Conservation (phyloP, 2,888 invertebrate species). For the Suillia variegata region DNA sequence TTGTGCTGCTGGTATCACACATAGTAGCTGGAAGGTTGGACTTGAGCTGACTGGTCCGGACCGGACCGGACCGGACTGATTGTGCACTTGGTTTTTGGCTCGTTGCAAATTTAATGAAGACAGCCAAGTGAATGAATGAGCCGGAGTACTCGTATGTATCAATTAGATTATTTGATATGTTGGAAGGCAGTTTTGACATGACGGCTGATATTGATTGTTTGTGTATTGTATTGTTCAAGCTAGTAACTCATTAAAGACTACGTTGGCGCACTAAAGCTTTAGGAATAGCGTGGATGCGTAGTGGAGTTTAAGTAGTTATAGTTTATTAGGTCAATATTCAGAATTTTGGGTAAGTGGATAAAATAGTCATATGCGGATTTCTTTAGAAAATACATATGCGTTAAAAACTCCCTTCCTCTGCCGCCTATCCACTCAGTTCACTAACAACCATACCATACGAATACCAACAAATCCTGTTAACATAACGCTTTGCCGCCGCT, state of each 20-base stretch:
- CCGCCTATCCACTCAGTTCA: not conserved
- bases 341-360: not conserved
- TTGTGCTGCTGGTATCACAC: not conserved
- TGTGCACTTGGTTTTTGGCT: not conserved
- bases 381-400: not conserved
- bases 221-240: not conserved
- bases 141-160: too few relatives aligned
- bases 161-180: constrained; percentile 19
- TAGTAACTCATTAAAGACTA: too few relatives aligned
- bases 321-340: not conserved
- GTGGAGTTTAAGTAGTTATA: not conserved
- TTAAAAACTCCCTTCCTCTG: not conserved
- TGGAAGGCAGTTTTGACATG: constrained; percentile 17
- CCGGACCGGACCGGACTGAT: too few relatives aligned
- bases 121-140: constrained; percentile 8
- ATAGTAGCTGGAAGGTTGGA: not conserved
- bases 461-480: too few relatives aligned
- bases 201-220: not conserved
- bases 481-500: too few relatives aligned
- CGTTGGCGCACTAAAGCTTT: too few relatives aligned
- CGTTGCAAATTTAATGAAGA: constrained; percentile 8
- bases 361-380: not conserved
- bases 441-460: too few relatives aligned
- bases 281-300: too few relatives aligned
- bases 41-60: not conserved